phyloP scores from a whole-genome alignment of 2,113 vertebrate genomes.

The Phoenicopterus ruber region DNA sequence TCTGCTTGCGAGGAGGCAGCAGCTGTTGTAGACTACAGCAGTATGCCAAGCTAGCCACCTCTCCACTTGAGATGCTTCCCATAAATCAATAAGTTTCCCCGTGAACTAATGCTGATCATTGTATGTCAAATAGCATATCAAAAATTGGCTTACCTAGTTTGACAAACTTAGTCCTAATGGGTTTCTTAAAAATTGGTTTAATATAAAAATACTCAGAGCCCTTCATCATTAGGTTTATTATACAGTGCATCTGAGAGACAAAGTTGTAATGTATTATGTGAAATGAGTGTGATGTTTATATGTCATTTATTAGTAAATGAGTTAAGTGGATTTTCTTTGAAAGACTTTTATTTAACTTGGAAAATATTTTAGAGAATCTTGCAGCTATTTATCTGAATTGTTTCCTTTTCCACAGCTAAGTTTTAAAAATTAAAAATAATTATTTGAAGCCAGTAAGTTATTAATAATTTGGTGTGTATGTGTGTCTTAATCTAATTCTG shows the following conservation, averaged over 20 bases:
- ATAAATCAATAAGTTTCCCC: not conserved
- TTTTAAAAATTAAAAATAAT: not conserved
- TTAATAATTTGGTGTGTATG: not conserved
- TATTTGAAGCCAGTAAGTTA: not conserved
- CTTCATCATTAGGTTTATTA: not conserved
- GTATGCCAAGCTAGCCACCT: not conserved
- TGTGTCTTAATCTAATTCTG: not conserved
- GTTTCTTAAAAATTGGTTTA: not conserved
- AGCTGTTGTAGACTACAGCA: not conserved
- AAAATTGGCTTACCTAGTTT: not conserved
- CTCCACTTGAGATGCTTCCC: not conserved
- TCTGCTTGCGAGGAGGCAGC: not conserved
- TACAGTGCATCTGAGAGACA: not conserved
- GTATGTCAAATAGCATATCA: not conserved
- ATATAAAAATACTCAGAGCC: not conserved
- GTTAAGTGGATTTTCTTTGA: not conserved
- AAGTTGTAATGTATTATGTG: not conserved
- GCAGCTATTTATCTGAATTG: not conserved
- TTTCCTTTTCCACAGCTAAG: not conserved
- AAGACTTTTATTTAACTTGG: not conserved
- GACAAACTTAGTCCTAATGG: not conserved
- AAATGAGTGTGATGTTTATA: not conserved
- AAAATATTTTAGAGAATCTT: not conserved
- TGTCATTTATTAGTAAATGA: not conserved
- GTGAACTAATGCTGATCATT: not conserved